Evolutionary conservation across 1,140 invertebrate genomes (phyloP).

Genomic region (Drosophila subpulchrella): DNA sequence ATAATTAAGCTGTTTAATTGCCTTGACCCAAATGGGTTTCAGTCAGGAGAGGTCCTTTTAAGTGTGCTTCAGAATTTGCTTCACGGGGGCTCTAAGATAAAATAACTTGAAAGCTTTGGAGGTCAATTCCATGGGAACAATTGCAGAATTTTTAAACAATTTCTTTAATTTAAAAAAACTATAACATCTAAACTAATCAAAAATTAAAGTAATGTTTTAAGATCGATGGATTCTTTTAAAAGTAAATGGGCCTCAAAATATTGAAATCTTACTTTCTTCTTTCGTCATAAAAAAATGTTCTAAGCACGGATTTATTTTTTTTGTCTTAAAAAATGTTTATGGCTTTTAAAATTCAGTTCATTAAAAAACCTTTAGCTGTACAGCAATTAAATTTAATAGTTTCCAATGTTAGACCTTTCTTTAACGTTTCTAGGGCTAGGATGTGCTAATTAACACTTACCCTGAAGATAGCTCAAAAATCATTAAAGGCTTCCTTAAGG

Average conservation of each 20-base stretch:
- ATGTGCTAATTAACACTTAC: not conserved
- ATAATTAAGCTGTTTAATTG: slow-evolving; percentile 54
- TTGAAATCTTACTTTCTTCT: no score
- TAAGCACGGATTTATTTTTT: no score
- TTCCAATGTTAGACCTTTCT: not conserved
- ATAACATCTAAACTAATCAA: no score
- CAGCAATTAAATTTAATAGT: not conserved
- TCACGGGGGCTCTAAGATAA: not conserved
- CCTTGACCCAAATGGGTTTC: slow-evolving; percentile 49
- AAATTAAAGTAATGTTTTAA: no score
- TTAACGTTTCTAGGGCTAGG: not conserved
- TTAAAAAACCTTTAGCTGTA: not conserved
- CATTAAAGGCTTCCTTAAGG: not conserved
- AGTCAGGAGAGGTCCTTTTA: slow-evolving; percentile 16
- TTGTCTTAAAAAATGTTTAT: not conserved
- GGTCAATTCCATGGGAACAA: not conserved
- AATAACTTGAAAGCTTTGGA: not conserved
- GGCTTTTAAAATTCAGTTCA: not conserved
- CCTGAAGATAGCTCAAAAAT: not conserved
- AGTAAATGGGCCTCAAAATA: no score
- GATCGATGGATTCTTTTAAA: no score
- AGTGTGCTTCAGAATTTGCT: not conserved
- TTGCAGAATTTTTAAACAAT: not conserved
- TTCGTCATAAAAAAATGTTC: no score
- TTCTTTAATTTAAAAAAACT: not conserved